Percentiles rank a stretch among this genome's conserved stretches.
These are phyloP conservation scores for Emmelina monodactyla DNA, from an alignment of 2,888 invertebrate genomes.

Conservation along the genomic window DNA sequence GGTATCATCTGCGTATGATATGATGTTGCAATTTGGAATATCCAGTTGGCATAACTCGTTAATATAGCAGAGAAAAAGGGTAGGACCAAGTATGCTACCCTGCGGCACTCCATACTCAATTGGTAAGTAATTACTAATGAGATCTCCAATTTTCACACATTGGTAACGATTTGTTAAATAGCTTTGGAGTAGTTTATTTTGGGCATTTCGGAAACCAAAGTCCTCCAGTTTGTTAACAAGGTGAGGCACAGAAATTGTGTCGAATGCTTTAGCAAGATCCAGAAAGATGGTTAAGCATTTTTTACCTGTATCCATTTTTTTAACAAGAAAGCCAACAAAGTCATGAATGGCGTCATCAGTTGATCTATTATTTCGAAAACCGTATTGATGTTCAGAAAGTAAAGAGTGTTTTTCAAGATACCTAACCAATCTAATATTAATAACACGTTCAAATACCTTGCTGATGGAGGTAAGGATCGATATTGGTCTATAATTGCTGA, in stretches of 20 bases:
- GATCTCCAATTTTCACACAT: constrained; percentile 1
- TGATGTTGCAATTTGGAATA: background rate
- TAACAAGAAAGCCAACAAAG: background rate
- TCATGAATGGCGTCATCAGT: constrained; percentile 5
- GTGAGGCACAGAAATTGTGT: constrained; percentile 1
- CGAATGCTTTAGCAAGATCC: constrained; percentile 4
- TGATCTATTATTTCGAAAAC: background rate
- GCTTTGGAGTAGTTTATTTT: background rate
- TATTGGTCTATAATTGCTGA: constrained; percentile 2
- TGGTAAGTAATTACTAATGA: background rate
- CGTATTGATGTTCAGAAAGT: constrained; percentile 1
- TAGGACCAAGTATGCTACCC: constrained; percentile 7
- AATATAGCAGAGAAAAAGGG: constrained; percentile 5
- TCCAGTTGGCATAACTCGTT: background rate
- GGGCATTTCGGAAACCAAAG: constrained; percentile 1
- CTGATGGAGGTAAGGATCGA: background rate
- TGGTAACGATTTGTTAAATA: constrained; percentile 3
- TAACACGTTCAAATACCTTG: background rate
- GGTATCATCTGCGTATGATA: constrained; percentile 4
- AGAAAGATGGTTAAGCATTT: constrained; percentile 3
- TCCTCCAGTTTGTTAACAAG: constrained; percentile 1
- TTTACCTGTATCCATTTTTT: constrained; percentile 1
- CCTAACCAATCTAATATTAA: background rate
- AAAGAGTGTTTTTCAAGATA: background rate
- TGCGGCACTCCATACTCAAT: constrained; percentile 4